Evolutionary conservation across 2,888 invertebrate genomes (phyloP), one percentile per base, ranked within the genome.

Genomic region (Himalopsyche tibetana): DNA sequence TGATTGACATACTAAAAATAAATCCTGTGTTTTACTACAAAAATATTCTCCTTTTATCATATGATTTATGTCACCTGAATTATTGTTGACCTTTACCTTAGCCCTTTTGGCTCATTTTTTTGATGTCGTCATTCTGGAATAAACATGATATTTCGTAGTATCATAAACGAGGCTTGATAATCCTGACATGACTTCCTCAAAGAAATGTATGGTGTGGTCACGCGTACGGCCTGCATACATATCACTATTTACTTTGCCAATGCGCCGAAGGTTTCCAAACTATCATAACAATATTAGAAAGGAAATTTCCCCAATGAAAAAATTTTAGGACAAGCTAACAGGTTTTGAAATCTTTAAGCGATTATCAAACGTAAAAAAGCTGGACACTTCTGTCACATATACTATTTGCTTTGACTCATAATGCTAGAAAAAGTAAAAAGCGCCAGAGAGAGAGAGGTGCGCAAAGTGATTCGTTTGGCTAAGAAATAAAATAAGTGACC

Each of bases 131-230:
- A 19, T 63, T 63, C 28, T 19, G 63, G 19, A 12, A 63, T 63
- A 63, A 63, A 63, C 63, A 63, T 63, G 8, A 19, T 63, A 19
- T 8, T 19, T 63, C 28, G 28, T 19, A 63, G 63, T 63, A 19
- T 63, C 28, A 63, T 63, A 15, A 51, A 12, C 51, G 51, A 51
- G 12, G 12, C 51, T 15, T 51, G 51, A 51, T 51, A 51, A 15
- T 51, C 15, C 51, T 51, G 63, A 19, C 63, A 19, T 63, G 63
- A 63, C 63, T 63, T 63, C 63, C 63, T 63, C 63, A 28, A 63
- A 63, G 63, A 63, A 63, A 63, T 63, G 63, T 63, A 6, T 28
- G 63, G 63, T 63, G 19, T 19, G 63, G 63, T 63, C 63, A 28
- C 63, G 8, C 28, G 63, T 63, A 63, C n/a, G 19, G 8, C 6